A percentile compares a stretch with the other conserved stretches of the same genome.
Conservation (phyloP, 1,140 invertebrate genomes). For the Watersipora subatra region DNA sequence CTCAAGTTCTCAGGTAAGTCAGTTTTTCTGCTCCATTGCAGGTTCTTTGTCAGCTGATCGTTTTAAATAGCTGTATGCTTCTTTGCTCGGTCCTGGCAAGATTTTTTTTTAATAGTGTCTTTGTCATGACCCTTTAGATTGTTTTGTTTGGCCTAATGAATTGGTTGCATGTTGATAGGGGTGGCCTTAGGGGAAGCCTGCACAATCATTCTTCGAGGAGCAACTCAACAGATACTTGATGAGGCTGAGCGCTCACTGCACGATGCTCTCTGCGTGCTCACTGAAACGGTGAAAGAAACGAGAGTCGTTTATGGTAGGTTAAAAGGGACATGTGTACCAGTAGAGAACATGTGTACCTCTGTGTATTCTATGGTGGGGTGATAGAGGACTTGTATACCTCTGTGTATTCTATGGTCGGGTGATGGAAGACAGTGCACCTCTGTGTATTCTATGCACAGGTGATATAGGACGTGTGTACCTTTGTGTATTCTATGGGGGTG, state of each 20-base stretch:
- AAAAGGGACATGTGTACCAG: conserved; percentile 29
- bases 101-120: background rate
- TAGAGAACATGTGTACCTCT: background rate
- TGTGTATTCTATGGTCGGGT: too few species aligned
- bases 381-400: background rate
- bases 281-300: conserved; percentile 85
- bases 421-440: background rate
- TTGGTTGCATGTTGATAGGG: too few species aligned
- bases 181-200: conserved; percentile 90
- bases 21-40: background rate
- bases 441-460: too few species aligned
- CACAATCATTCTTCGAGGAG: conserved; percentile 87
- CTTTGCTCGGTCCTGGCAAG: background rate
- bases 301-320: conserved; percentile 83
- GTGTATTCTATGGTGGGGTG: background rate
- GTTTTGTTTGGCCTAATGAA: too few species aligned
- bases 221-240: conserved; percentile 97
- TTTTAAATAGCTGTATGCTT: background rate
- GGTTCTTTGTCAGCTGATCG: too few species aligned
- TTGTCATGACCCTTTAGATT: too few species aligned
- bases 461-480: conserved; percentile 43
- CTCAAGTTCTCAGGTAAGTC: conserved; percentile 70
- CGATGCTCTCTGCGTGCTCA: conserved; percentile 91
- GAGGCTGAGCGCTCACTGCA: conserved; percentile 96
- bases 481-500: too few species aligned